Percentiles rank a stretch among this genome's conserved stretches.
Conservation (phyloP, 1,140 invertebrate species). For the Pseudoatta argentina region DNA sequence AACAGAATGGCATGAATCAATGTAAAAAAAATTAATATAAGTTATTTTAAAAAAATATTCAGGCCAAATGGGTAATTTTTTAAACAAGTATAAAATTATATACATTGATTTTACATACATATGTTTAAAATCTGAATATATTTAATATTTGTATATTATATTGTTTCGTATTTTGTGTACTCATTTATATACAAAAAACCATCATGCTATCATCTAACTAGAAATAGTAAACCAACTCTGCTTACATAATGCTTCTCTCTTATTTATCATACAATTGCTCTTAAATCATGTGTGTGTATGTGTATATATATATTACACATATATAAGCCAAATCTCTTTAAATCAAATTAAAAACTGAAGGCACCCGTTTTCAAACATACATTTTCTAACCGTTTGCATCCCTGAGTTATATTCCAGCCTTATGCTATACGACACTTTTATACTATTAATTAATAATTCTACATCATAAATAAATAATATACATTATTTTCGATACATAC, state of each 20-base stretch:
- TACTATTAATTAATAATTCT: slow-evolving; percentile 30
- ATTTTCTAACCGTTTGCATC: slow-evolving; percentile 43
- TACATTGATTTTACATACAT: too few relatives aligned
- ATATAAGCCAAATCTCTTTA: slow-evolving; percentile 30
- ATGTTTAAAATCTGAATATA: background rate
- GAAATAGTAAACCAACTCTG: background rate
- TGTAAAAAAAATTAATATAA: too few relatives aligned
- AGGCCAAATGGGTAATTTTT: too few relatives aligned
- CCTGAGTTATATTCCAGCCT: slow-evolving; percentile 36
- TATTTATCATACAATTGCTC: background rate
- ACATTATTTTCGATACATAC: slow-evolving; percentile 19
- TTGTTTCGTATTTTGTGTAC: background rate
- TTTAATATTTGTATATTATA: background rate
- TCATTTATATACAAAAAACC: background rate
- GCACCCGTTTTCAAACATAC: slow-evolving; percentile 18
- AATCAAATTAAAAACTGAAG: slow-evolving; percentile 37
- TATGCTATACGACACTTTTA: slow-evolving; percentile 29
- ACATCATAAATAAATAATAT: slow-evolving; percentile 51
- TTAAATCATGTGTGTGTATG: background rate
- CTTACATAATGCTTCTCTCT: background rate
- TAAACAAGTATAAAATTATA: too few relatives aligned
- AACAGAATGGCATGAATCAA: too few relatives aligned
- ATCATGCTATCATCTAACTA: too few relatives aligned
- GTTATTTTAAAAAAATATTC: too few relatives aligned
- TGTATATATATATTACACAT: background rate